Evolutionary conservation across 1,140 invertebrate species (phyloP).

Genomic region (Drosophila virilis): DNA sequence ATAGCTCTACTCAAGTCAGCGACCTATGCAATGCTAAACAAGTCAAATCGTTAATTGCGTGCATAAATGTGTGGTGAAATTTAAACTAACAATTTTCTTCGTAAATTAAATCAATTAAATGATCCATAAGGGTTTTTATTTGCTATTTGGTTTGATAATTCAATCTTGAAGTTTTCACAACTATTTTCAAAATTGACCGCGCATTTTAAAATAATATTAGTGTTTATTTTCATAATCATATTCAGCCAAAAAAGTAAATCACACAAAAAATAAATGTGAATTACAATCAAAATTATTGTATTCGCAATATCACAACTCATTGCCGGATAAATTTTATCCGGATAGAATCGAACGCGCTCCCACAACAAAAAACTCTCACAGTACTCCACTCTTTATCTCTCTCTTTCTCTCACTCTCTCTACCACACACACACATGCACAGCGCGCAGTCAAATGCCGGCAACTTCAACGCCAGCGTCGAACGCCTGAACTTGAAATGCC

Average conservation of each 20-base stretch:
- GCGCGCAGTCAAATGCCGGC: constrained; percentile 61
- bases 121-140: too few species aligned
- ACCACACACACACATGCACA: constrained; percentile 16
- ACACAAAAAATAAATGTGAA: background rate
- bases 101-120: too few species aligned
- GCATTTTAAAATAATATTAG: background rate
- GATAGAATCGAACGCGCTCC: constrained; percentile 50
- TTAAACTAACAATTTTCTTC: too few species aligned
- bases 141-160: too few species aligned
- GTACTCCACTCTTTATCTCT: constrained; percentile 19
- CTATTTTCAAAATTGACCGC: too few species aligned
- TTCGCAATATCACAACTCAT: constrained; percentile 30
- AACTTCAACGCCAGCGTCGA: constrained; percentile 54
- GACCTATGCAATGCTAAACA: too few species aligned
- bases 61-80: too few species aligned
- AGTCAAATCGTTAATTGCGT: too few species aligned
- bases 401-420: constrained; percentile 13
- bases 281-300: constrained; percentile 25
- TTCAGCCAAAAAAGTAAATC: background rate
- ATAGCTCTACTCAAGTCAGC: too few species aligned
- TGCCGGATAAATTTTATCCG: constrained; percentile 62
- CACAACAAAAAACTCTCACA: constrained; percentile 29
- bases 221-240: too few species aligned
- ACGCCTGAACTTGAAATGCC: constrained; percentile 75
- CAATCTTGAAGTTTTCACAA: too few species aligned